phyloP scores from a whole-genome alignment of 23 tunicate genomes.

The Oikopleura vanhoeffeni region DNA sequence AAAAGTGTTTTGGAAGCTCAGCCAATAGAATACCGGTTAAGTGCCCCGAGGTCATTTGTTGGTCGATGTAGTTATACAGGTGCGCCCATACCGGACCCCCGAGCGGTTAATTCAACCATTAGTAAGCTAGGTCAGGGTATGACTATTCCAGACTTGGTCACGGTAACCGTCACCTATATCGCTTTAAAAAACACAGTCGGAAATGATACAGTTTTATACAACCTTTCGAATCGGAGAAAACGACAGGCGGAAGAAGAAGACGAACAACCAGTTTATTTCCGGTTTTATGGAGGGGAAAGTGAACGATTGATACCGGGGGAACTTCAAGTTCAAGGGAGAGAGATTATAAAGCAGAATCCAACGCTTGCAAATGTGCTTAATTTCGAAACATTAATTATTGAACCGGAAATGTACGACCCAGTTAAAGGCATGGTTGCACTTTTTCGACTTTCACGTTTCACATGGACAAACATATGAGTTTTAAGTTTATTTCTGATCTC shows the following conservation, averaged over 20 bases:
- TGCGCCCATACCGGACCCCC: background rate
- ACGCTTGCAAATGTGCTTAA: background rate
- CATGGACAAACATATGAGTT: too few species aligned
- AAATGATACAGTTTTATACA: background rate
- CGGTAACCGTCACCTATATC: background rate
- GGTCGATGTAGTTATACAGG: background rate
- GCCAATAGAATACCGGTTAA: background rate
- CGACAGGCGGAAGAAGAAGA: background rate
- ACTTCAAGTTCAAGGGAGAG: background rate
- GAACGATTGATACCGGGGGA: background rate
- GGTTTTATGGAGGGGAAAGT: background rate
- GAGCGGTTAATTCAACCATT: background rate
- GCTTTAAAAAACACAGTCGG: background rate
- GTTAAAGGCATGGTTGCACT: too few species aligned
- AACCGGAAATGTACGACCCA: background rate
- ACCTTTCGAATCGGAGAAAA: background rate
- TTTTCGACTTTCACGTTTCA: too few species aligned
- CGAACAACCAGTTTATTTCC: background rate
- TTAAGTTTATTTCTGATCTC: too few species aligned
- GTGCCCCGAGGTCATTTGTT: background rate
- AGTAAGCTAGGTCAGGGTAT: background rate
- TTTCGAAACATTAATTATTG: background rate
- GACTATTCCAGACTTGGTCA: background rate
- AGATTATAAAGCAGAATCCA: background rate
- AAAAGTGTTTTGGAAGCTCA: background rate